Conservation (phyloP, 1,140 invertebrate genomes). For the Coenobita brevimanus region DNA sequence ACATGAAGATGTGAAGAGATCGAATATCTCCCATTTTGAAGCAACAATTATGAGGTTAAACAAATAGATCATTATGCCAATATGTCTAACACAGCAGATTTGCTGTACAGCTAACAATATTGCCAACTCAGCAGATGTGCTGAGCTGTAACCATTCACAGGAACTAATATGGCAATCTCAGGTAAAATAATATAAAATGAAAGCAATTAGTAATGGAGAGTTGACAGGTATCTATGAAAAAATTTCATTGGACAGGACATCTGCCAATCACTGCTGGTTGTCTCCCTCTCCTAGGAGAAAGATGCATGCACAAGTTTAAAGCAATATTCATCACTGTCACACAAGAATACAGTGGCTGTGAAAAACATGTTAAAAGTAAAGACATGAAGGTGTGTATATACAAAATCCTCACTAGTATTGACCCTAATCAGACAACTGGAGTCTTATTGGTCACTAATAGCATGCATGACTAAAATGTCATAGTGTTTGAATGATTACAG, state of each 20-base stretch:
- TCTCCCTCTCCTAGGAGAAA: constrained; percentile 54
- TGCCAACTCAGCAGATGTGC: constrained; percentile 41
- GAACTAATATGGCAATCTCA: constrained; percentile 59
- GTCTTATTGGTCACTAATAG: constrained; percentile 7
- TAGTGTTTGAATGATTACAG: too few species aligned
- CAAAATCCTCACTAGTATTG: constrained; percentile 44
- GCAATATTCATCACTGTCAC: constrained; percentile 33
- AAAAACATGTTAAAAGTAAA: constrained; percentile 26
- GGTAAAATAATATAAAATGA: constrained; percentile 40
- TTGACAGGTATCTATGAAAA: constrained; percentile 47
- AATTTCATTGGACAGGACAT: constrained; percentile 36
- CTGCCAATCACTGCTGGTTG: constrained; percentile 39
- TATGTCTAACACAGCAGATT: constrained; percentile 52
- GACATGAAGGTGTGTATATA: constrained; percentile 41
- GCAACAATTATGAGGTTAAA: constrained; percentile 54
- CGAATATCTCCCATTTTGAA: constrained; percentile 60
- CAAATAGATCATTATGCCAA: constrained; percentile 51
- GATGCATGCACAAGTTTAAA: constrained; percentile 48
- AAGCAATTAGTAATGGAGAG: constrained; percentile 52
- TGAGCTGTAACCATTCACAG: constrained; percentile 39
- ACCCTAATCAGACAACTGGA: constrained; percentile 11
- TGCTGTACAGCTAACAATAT: constrained; percentile 38
- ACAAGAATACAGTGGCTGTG: constrained; percentile 33
- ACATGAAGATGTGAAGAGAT: constrained; percentile 60
- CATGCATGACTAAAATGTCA: constrained; percentile 34